Conservation (phyloP, 2,888 invertebrate species). For the Plebejus melissa region DNA sequence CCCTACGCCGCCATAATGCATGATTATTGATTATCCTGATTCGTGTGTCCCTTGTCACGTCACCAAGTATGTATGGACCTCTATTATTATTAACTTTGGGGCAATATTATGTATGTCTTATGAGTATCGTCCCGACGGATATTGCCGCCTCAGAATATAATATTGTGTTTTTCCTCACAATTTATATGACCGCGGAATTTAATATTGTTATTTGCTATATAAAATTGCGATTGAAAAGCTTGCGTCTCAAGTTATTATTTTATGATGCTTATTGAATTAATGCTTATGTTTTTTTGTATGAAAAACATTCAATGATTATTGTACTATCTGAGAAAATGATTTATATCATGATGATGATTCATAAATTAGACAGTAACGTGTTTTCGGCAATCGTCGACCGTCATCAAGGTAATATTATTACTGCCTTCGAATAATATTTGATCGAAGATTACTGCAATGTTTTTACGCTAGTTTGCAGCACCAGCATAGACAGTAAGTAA, state of each 20-base stretch:
- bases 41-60: not conserved
- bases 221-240: slow-evolving; percentile 20
- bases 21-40: not conserved
- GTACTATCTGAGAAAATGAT: too few relatives aligned
- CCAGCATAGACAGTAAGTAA: too few relatives aligned
- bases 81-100: slow-evolving; percentile 11
- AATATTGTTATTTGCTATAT: slow-evolving; percentile 24
- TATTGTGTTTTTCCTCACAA: slow-evolving; percentile 22
- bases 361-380: too few relatives aligned
- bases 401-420: too few relatives aligned
- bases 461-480: too few relatives aligned
- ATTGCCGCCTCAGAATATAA: slow-evolving; percentile 22
- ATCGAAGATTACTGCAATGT: too few relatives aligned
- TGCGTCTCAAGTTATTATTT: not conserved
- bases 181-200: slow-evolving; percentile 23
- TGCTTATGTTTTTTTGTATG: not conserved
- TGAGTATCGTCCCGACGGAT: slow-evolving; percentile 13
- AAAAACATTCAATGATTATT: too few relatives aligned
- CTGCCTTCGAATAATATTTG: too few relatives aligned
- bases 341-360: too few relatives aligned
- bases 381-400: too few relatives aligned
- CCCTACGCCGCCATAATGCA: too few relatives aligned
- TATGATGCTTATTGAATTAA: not conserved
- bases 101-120: slow-evolving; percentile 18
- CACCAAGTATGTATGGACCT: not conserved